Conservation (phyloP, 2,113 vertebrate genomes). For the Phalacrocorax carbo region DNA sequence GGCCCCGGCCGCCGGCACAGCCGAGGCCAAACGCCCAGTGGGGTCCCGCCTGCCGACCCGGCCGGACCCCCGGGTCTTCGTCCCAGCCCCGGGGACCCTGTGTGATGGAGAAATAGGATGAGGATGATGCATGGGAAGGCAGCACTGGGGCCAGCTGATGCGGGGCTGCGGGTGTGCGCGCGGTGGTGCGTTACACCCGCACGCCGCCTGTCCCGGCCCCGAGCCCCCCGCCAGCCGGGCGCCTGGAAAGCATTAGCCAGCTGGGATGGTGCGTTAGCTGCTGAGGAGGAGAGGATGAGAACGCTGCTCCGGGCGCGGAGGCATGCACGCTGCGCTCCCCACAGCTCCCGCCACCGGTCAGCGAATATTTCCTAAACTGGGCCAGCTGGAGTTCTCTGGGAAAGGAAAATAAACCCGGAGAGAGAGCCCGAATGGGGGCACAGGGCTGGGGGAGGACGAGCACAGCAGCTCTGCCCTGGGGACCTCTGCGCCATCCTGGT, state of each 20-base stretch:
- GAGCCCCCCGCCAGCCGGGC: rapidly evolving
- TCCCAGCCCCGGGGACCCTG: neutral
- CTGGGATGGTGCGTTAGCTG: neutral
- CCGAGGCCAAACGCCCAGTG: neutral
- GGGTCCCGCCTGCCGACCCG: neutral
- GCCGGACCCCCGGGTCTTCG: neutral
- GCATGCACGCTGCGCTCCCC: neutral
- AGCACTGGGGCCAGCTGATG: neutral
- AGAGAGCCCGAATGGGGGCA: neutral
- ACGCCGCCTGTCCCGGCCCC: neutral
- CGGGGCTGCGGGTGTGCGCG: neutral
- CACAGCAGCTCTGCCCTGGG: neutral
- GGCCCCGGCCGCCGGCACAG: neutral
- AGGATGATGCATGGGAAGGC: neutral
- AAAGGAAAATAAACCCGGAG: neutral
- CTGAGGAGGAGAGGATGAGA: neutral
- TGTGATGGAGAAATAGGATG: neutral
- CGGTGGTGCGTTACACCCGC: neutral
- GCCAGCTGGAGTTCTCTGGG: neutral
- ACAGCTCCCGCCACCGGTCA: neutral
- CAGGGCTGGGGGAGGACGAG: neutral
- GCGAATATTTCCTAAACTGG: neutral
- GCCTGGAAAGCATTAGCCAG: neutral
- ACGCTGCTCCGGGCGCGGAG: neutral
- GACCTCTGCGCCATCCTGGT: neutral